A percentile compares a stretch with the other conserved stretches of the same genome.
Conservation (phyloP, 2,113 vertebrate genomes). For the Archocentrus centrarchus region DNA sequence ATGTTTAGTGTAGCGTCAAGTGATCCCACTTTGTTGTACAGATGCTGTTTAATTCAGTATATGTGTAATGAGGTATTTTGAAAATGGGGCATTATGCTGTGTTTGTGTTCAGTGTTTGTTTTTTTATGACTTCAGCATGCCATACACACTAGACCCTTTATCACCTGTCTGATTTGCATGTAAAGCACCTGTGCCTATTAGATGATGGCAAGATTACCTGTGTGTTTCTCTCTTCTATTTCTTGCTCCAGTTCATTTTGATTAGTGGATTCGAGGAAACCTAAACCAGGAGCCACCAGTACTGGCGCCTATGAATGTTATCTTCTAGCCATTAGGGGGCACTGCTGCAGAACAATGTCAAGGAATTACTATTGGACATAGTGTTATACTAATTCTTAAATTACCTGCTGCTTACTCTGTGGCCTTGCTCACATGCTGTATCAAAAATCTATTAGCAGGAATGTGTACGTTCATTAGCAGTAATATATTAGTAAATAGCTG, state of each 20-base stretch:
- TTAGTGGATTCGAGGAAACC: slow-evolving; percentile 15
- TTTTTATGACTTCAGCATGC: not conserved
- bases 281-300: not conserved
- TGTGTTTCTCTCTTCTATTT: not conserved
- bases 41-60: slow-evolving; percentile 21
- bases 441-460: slow-evolving; percentile 57
- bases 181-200: not conserved
- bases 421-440: slow-evolving; percentile 53
- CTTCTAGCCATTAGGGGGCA: slow-evolving; percentile 53
- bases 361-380: not conserved
- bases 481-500: slow-evolving; percentile 26
- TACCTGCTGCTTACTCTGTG: slow-evolving; percentile 56
- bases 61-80: slow-evolving; percentile 52
- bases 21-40: slow-evolving; percentile 38
- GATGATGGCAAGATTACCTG: not conserved
- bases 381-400: slow-evolving; percentile 65
- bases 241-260: slow-evolving; percentile 10
- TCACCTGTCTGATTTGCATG: slow-evolving; percentile 16
- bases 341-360: slow-evolving; percentile 52
- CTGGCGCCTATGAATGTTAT: not conserved
- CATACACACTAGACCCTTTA: not conserved
- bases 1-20: slow-evolving; percentile 13
- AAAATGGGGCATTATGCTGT: not conserved
- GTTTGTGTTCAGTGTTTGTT: slow-evolving; percentile 1
- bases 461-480: slow-evolving; percentile 48